phyloP scores from a whole-genome alignment of 2,113 vertebrate species.

The Trinectes maculatus region DNA sequence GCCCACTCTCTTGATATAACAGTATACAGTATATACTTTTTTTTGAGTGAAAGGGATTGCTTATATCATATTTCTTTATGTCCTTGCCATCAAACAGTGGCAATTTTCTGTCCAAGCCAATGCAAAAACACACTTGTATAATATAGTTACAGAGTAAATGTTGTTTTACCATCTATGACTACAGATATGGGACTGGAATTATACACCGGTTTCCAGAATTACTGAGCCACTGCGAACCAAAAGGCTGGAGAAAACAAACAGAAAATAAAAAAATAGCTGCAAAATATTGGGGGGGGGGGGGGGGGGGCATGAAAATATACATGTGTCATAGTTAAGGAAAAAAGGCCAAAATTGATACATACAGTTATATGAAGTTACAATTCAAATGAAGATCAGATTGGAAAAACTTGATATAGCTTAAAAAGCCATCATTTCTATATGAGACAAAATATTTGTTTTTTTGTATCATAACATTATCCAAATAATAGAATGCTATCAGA shows the following conservation, averaged over 20 bases:
- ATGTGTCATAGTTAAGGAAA: too few relatives aligned
- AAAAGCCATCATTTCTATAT: too few relatives aligned
- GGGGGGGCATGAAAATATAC: too few relatives aligned
- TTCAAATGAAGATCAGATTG: too few relatives aligned
- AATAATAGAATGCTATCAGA: too few relatives aligned
- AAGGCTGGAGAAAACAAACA: conserved; percentile 14
- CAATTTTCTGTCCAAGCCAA: conserved; percentile 62
- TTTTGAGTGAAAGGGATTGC: conserved; percentile 52
- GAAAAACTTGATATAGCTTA: too few relatives aligned
- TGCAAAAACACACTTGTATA: conserved; percentile 71
- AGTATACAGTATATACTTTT: conserved; percentile 34
- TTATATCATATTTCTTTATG: conserved; percentile 28
- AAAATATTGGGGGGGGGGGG: too few relatives aligned
- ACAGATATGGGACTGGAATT: conserved; percentile 49
- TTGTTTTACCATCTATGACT: conserved; percentile 56
- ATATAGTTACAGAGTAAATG: conserved; percentile 53
- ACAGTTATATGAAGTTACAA: too few relatives aligned
- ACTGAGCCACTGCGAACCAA: not conserved
- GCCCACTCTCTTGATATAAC: conserved; percentile 50
- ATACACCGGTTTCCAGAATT: conserved; percentile 29
- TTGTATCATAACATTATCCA: not conserved
- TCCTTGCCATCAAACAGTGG: conserved; percentile 31
- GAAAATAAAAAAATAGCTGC: not conserved
- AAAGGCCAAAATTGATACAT: too few relatives aligned
- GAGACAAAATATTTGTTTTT: not conserved